Base-by-base conservation (phyloP, 1,140 invertebrate genomes). In the Pinna nobilis region DNA sequence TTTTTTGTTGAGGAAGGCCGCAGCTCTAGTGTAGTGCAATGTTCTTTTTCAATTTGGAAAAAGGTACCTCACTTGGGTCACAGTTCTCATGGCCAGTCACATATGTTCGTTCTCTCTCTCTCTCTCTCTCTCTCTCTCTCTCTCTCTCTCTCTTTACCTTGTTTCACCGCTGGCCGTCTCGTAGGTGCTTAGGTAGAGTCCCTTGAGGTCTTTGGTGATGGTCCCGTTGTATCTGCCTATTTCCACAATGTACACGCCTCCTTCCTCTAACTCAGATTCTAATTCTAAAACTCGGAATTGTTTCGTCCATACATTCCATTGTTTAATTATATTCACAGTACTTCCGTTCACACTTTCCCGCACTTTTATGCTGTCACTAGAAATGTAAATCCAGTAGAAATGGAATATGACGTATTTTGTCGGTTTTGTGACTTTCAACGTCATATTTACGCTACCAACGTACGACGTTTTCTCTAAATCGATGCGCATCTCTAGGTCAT, bases 131-230 rank as follows among this genome's bases (percentile, higher is more conserved):
- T n/a, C n/a, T n/a, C n/a, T n/a, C n/a, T n/a, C n/a, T n/a, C n/a
- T n/a, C n/a, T n/a, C n/a, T n/a, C n/a, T n/a, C n/a, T n/a, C 15
- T 33, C 23, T 78, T 77, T 74, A 84, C 83, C 74, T 71, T n/a
- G 55, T 60, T 44, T 71, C 63, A 2, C 82, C 83, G n/a, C 77
- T 63, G 15, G 44, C 23, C 20, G 71, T 76, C 30, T 72, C 78
- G 61, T 84, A 85, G 3, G 60, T 76, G 51, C 83, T 83, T 30
- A 78, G 63, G 65, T 85, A 85, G 20, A 85, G 65, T 7, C 82
- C 83, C 44, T 75, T 63, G 7, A 84, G 51, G 41, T 84, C 81
- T 32, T 77, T 65, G n/a, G 59, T 59, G 28, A 85, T 73, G n/a
- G 51, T 44, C 15, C 82, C 83, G 11, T 32, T 25, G 39, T 76